Percentiles rank a stretch among this genome's conserved stretches.
These are phyloP conservation scores for Alviniconcha marisindica DNA, from an alignment of 1,140 invertebrate species.

Conservation along the genomic window DNA sequence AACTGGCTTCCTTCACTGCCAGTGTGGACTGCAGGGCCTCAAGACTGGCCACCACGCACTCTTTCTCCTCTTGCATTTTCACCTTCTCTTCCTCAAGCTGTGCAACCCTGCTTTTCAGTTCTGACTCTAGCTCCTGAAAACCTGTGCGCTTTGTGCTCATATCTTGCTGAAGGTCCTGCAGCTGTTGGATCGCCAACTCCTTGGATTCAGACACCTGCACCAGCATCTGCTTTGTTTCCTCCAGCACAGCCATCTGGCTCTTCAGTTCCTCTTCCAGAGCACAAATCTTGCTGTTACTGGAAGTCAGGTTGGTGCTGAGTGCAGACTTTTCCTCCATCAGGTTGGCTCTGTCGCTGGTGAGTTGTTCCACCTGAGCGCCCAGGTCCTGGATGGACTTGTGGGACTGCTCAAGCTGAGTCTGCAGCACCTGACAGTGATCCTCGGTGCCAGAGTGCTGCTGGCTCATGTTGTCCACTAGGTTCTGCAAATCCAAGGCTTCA, in stretches of 20 bases:
- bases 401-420: background rate
- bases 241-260: constrained; percentile 23
- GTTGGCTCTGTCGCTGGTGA: background rate
- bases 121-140: constrained; percentile 36
- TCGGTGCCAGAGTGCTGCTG: background rate
- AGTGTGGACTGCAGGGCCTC: constrained; percentile 31
- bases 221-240: constrained; percentile 15
- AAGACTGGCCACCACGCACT: constrained; percentile 26
- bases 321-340: constrained; percentile 2
- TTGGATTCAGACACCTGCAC: background rate
- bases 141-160: constrained; percentile 26
- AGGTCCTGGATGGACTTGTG: background rate
- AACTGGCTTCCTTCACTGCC: constrained; percentile 11
- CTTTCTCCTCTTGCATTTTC: constrained; percentile 35
- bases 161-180: constrained; percentile 33
- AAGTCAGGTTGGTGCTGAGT: constrained; percentile 34
- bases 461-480: background rate
- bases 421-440: background rate
- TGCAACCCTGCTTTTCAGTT: constrained; percentile 41
- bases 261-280: constrained; percentile 34
- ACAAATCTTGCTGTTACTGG: constrained; percentile 36
- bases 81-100: constrained; percentile 36
- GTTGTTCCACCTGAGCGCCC: background rate
- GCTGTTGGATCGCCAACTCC: background rate
- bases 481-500: background rate